These are phyloP conservation scores for Spea bombifrons DNA, from an alignment of 2,113 vertebrate genomes.

Conservation along the genomic window DNA sequence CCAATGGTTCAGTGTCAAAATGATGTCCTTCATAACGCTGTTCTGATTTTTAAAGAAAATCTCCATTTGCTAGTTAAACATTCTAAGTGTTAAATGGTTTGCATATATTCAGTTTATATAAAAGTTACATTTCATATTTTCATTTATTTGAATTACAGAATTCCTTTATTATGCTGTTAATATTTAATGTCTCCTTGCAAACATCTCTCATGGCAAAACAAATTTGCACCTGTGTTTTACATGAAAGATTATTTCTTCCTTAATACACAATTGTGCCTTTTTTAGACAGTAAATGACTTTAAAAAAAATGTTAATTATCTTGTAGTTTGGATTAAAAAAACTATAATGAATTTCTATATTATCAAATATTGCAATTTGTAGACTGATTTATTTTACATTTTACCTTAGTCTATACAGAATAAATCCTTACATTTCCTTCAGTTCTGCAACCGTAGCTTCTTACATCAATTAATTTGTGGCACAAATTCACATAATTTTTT, in stretches of 20 bases:
- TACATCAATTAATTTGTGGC: too few species aligned
- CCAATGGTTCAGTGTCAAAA: conserved; percentile 31
- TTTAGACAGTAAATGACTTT: background rate
- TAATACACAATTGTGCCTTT: background rate
- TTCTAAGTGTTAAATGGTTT: conserved; percentile 13
- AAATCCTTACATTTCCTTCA: too few species aligned
- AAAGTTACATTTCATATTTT: conserved; percentile 23
- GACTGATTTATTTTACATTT: too few species aligned
- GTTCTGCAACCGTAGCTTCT: too few species aligned
- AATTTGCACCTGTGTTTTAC: conserved; percentile 15
- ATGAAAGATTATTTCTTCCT: background rate
- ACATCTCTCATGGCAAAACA: conserved; percentile 35
- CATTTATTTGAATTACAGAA: conserved; percentile 29
- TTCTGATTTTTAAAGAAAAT: conserved; percentile 11
- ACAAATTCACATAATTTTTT: too few species aligned
- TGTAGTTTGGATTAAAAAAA: too few species aligned
- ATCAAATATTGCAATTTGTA: too few species aligned
- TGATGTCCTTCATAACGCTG: conserved; percentile 29
- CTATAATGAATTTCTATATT: too few species aligned
- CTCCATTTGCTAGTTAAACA: background rate
- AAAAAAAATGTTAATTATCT: background rate
- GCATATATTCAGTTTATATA: background rate
- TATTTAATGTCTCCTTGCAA: conserved; percentile 37
- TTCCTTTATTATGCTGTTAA: conserved; percentile 22
- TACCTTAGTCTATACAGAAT: too few species aligned